Base-by-base conservation (phyloP, 2,797 vertebrate species). In the Alectoris magna region DNA sequence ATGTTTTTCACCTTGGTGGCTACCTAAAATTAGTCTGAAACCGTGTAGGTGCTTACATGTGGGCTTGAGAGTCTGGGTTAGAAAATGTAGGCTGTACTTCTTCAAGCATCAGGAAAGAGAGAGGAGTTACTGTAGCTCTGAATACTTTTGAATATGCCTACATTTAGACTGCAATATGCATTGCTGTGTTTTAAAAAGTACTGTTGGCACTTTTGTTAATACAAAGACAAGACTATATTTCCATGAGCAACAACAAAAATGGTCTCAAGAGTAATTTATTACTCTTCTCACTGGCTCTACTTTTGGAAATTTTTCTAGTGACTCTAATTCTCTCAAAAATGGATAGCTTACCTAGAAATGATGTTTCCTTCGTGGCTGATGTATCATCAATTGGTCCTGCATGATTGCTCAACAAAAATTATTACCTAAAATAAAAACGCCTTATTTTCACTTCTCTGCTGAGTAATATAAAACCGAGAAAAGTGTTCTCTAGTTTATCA, bases 1-100 rank as follows among this genome's bases (percentile, higher is more conserved):
- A 73, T 59, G 68, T 81, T 95, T 91, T 90, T 81, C 70, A 92
- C 56, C 46, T 88, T 81, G n/a, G 36, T 85, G 90, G 80, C 89
- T 86, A 91, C 94, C 92, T 93, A 96, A 96, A 96, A 96, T 96
- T 94, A 96, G 71, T 64, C 67, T 92, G 80, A 91, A 96, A 91
- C n/a, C 90, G 76, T 76, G 91, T 94, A 88, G 85, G 90, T 91
- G 83, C 80, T 84, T 86, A 64, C 86, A 58, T 67, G 70, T 94
- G 67, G 73, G 56, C n/a, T 89, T 73, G 56, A 58, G 44, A 89
- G 73, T 68, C 48, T 94, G 73, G n/a, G 56, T 76, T 91, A 59
- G 70, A 91, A 87, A 81, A 68, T 64, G 89, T 91, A 72, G 92
- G 91, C 76, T 87, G 93, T 51, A 85, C 43, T 44, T 93, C 87